Base-by-base conservation (phyloP, 2,113 vertebrate genomes). In the Xenotilapia flavipinnis region DNA sequence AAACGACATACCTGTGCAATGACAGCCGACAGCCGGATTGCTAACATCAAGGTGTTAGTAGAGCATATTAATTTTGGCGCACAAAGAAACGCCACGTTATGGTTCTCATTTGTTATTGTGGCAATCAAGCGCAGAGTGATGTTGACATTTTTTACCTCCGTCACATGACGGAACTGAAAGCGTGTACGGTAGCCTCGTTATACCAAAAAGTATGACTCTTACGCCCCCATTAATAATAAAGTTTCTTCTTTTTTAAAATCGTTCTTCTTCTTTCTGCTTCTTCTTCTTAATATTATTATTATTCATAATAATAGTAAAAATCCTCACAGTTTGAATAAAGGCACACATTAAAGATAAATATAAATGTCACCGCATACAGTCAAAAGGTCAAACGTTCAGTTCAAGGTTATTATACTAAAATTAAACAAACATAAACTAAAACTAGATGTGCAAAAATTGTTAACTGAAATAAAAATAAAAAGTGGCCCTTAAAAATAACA, bases 91-190 rank as follows among this genome's bases (percentile, higher is more conserved):
- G 15, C 31, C 3, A 21, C 10, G 4, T 77, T 36, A 53, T 11
- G 3, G n/a, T 1, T 4, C 23, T 10, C 5, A 10, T 9, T 19
- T 15, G 10, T 33, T 4, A 21, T 10, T 81, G n/a, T 79, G 19
- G 51, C 1, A 10, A 38, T 2, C 4, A 83, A 36, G n/a, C 10
- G 13, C 45, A 40, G 28, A 4, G 21, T 23, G 73, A 85, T 94
- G 92, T 95, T 95, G 90, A 95, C 90, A 89, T 89, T 42, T 80
- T 86, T 17, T 31, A n/a, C 11, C 26, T 6, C 45, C 2, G 14
- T 94, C 95, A 96, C 86, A 82, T 94, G 94, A 96, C 38, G 8
- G 14, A 28, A 9, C 2, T 7, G 3, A 7, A 6, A 21, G 9
- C 3, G 3, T 0, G 54, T 92, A 95, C 91, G 93, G 95, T 80